Conservation (phyloP, 2,797 vertebrate genomes). For the Sebastiscus tertius region DNA sequence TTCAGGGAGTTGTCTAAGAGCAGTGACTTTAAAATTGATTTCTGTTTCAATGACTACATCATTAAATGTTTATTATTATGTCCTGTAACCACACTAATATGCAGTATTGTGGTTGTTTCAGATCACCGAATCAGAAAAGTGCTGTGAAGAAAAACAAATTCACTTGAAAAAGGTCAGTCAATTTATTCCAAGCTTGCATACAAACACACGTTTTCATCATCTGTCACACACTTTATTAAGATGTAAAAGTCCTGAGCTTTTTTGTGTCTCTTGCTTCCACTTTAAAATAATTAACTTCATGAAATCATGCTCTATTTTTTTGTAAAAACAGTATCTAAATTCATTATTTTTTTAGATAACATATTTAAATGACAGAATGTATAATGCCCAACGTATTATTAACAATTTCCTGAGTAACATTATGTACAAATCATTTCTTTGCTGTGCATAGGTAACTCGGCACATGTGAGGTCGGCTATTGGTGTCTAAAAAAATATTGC, state of each 20-base stretch:
- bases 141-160: background rate
- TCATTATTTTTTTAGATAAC: background rate
- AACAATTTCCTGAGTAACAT: slow-evolving; percentile 37
- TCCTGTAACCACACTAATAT: background rate
- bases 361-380: slow-evolving; percentile 9
- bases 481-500: background rate
- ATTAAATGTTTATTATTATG: background rate
- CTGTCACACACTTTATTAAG: slow-evolving; percentile 3
- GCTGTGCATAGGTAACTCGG: slow-evolving; percentile 8
- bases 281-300: slow-evolving; percentile 10
- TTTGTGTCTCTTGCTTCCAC: background rate
- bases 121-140: background rate
- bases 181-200: slow-evolving; percentile 46
- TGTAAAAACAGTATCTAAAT: slow-evolving; percentile 9
- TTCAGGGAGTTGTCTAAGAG: background rate
- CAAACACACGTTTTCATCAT: slow-evolving; percentile 21
- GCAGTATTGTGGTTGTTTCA: background rate
- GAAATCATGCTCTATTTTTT: background rate
- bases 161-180: slow-evolving; percentile 2
- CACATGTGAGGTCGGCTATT: slow-evolving; percentile 3
- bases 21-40: too few relatives aligned
- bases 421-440: slow-evolving; percentile 4
- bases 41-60: background rate
- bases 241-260: slow-evolving; percentile 14
- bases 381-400: background rate